These are phyloP conservation scores for Rhinoraja longicauda DNA, from an alignment of 2,797 vertebrate genomes.

Conservation along the genomic window DNA sequence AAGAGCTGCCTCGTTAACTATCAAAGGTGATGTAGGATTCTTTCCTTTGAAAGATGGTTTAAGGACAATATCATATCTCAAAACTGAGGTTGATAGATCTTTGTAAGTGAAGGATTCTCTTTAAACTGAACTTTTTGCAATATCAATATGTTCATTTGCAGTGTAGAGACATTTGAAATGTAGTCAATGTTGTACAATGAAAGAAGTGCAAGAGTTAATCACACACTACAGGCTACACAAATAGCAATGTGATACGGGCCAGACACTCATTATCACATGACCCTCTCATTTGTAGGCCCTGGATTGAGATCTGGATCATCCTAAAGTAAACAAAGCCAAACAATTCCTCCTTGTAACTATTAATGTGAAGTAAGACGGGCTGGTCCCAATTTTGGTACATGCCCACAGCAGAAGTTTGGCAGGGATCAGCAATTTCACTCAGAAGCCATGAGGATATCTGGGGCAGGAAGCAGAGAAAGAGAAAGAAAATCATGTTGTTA, in stretches of 20 bases:
- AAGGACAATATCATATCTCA: background rate
- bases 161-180: background rate
- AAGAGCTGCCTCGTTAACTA: background rate
- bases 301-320: background rate
- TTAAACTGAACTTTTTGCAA: background rate
- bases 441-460: constrained; percentile 20
- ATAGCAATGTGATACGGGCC: background rate
- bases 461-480: constrained; percentile 8
- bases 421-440: constrained; percentile 7
- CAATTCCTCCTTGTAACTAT: background rate
- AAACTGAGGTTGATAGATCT: background rate
- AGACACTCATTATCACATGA: background rate
- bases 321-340: constrained; percentile 9
- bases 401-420: background rate
- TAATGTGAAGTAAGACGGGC: background rate
- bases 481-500: background rate
- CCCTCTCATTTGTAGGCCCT: background rate
- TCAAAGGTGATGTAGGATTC: background rate
- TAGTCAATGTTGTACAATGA: background rate
- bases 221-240: background rate
- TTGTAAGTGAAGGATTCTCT: background rate
- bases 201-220: background rate
- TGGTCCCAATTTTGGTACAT: background rate
- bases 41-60: background rate
- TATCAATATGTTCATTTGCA: background rate